These are phyloP conservation scores for Quadriops clusia DNA, from an alignment of 2,888 invertebrate species.

Conservation along the genomic window DNA sequence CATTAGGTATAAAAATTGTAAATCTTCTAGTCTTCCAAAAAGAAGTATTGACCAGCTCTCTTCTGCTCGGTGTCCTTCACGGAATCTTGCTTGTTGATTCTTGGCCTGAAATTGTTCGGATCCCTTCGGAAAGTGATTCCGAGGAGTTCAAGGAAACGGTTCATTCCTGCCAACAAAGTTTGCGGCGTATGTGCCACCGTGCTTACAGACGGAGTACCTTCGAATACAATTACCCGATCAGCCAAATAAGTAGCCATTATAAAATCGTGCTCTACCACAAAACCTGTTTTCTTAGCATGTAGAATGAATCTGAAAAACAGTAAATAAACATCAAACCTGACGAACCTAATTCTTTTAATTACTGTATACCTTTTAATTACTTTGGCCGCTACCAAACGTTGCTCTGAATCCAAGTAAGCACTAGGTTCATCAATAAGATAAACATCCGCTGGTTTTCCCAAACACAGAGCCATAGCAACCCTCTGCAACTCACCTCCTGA, in stretches of 20 bases:
- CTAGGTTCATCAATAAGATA: conserved; percentile 98
- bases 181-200: conserved; percentile 88
- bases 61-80: conserved; percentile 99
- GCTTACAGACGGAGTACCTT: conserved; percentile 81
- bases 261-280: conserved; percentile 99
- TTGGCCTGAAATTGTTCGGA: conserved; percentile 95
- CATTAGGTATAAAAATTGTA: too few species aligned
- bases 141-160: conserved; percentile 85
- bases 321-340: too few species aligned
- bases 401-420: conserved; percentile 97
- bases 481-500: conserved; percentile 99
- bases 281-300: conserved; percentile 98
- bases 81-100: conserved; percentile 93
- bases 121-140: conserved; percentile 97
- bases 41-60: conserved; percentile 94
- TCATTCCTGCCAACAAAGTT: conserved; percentile 94
- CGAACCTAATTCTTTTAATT: too few species aligned
- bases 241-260: conserved; percentile 99
- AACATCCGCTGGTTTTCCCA: conserved; percentile 98
- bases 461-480: conserved; percentile 88
- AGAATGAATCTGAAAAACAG: conserved; percentile 69
- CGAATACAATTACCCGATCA: conserved; percentile 97
- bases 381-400: conserved; percentile 98
- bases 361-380: conserved; percentile 94
- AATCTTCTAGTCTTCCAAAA: conserved; percentile 97